Evolutionary conservation across 2,888 invertebrate genomes (phyloP).

Genomic region (Parasteatoda lunata): DNA sequence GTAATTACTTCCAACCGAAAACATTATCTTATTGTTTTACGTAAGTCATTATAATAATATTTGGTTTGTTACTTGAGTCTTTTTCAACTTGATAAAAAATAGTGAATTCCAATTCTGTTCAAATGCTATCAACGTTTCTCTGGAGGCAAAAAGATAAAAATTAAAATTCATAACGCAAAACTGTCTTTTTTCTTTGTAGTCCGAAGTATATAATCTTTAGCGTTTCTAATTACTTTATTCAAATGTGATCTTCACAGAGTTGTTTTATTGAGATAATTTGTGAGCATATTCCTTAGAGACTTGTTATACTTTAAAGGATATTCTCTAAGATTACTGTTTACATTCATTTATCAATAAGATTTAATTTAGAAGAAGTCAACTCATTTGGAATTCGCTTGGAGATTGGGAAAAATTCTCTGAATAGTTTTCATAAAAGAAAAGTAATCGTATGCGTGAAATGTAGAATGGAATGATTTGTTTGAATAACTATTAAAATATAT

Average conservation of each 20-base stretch:
- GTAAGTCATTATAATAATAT: conserved; percentile 56
- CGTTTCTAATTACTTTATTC: not conserved
- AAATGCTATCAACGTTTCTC: conserved; percentile 24
- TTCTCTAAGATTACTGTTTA: no score
- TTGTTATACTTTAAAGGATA: no score
- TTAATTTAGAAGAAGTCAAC: no score
- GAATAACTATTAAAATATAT: no score
- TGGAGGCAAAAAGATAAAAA: conserved; percentile 1
- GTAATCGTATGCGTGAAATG: no score
- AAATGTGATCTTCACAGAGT: not conserved
- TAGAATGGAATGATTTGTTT: no score
- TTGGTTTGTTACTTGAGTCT: conserved; percentile 21
- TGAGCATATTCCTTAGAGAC: no score
- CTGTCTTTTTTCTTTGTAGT: not conserved
- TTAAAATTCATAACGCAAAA: conserved; percentile 15
- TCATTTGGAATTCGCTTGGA: no score
- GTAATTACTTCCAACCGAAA: conserved; percentile 47
- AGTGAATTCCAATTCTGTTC: conserved; percentile 24
- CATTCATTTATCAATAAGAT: no score
- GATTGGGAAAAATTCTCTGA: no score
- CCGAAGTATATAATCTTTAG: not conserved
- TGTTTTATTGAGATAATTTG: no score
- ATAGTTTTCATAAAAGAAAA: no score
- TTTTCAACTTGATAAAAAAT: conserved; percentile 1
- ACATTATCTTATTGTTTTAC: conserved; percentile 47